Conservation (phyloP, 2,113 vertebrate genomes). For the Meleagris gallopavo region DNA sequence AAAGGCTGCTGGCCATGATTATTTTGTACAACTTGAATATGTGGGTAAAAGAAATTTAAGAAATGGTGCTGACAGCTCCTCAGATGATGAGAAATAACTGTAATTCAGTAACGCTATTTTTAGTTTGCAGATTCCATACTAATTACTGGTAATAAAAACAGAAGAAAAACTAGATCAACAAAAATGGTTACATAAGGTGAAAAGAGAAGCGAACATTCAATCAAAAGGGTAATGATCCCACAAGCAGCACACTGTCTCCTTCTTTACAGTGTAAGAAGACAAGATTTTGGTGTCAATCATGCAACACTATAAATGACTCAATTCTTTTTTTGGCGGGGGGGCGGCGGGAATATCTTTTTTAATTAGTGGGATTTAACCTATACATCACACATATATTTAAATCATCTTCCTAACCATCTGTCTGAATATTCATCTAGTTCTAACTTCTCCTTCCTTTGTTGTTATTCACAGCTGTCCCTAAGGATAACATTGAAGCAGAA, state of each 20-base stretch:
- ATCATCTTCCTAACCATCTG: slow-evolving; percentile 29
- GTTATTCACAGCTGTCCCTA: slow-evolving; percentile 56
- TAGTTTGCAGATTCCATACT: neutral
- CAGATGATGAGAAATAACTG: neutral
- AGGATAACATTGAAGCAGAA: slow-evolving; percentile 52
- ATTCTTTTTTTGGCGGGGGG: too few relatives aligned
- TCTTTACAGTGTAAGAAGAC: neutral
- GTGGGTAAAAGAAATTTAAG: neutral
- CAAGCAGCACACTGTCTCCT: neutral
- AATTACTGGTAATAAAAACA: slow-evolving; percentile 50
- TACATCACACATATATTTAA: neutral
- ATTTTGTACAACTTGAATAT: neutral
- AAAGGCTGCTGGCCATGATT: neutral
- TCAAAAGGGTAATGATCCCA: slow-evolving; percentile 50
- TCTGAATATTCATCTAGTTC: neutral
- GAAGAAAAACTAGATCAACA: slow-evolving; percentile 36
- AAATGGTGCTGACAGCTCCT: neutral
- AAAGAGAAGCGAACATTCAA: slow-evolving; percentile 23
- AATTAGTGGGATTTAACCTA: neutral
- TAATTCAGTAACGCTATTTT: neutral
- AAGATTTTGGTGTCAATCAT: neutral
- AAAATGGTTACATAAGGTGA: slow-evolving; percentile 7
- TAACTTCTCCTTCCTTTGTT: slow-evolving; percentile 15
- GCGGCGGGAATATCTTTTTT: neutral
- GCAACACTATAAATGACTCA: neutral